Evolutionary conservation across 2,797 vertebrate genomes (phyloP).

Genomic region (Pseudopleuronectes americanus): DNA sequence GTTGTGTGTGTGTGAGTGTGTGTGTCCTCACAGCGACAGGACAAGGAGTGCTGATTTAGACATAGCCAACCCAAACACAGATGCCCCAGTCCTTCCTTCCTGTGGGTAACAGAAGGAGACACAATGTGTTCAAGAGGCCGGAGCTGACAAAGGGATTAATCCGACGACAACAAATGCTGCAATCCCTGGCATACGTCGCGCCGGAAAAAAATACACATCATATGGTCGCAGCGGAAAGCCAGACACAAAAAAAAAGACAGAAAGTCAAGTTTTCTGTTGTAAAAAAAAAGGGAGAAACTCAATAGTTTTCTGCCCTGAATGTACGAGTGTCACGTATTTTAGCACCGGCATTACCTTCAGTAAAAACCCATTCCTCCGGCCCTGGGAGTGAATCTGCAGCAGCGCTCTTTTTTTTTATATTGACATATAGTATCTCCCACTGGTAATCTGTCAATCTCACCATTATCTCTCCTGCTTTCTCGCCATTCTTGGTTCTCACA

Average conservation of each 20-base stretch:
- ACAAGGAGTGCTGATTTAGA: conserved; percentile 85
- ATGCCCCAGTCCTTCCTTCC: conserved; percentile 81
- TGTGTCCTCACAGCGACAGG: conserved; percentile 61
- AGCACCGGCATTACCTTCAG: conserved; percentile 16
- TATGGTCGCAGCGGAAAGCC: conserved; percentile 52
- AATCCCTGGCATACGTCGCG: conserved; percentile 69
- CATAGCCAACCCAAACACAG: conserved; percentile 83
- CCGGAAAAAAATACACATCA: conserved; percentile 78
- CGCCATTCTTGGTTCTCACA: conserved; percentile 48
- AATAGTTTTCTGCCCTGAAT: conserved; percentile 19
- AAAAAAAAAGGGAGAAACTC: conserved; percentile 14
- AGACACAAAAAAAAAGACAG: conserved; percentile 25
- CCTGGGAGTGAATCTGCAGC: conserved; percentile 27
- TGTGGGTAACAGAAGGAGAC: conserved; percentile 85
- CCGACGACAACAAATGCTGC: conserved; percentile 77
- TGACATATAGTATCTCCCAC: conserved; percentile 62
- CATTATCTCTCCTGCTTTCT: conserved; percentile 66
- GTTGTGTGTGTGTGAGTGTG: conserved; percentile 22
- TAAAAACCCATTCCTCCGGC: conserved; percentile 28
- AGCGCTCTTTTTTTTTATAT: conserved; percentile 37
- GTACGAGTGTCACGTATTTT: conserved; percentile 31
- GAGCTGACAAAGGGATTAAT: conserved; percentile 83
- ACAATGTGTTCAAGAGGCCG: conserved; percentile 81
- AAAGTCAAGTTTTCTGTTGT: conserved; percentile 18
- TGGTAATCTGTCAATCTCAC: conserved; percentile 69